A percentile compares a stretch with the other conserved stretches of the same genome.
Conservation (phyloP, 2,888 invertebrate species). For the Diogma glabrata region DNA sequence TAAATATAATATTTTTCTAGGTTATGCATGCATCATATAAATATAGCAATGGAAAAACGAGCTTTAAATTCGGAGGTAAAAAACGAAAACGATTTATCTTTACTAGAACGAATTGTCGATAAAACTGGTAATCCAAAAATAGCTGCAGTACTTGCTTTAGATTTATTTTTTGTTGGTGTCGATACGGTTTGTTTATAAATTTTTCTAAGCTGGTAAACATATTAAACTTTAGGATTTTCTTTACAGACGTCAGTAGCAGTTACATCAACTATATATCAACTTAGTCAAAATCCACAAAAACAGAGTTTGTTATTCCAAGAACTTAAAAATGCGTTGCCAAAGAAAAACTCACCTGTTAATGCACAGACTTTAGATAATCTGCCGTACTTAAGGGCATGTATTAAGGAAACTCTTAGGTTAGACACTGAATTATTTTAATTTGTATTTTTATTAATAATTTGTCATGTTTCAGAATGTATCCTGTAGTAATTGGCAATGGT, state of each 20-base stretch:
- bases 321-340: constrained; percentile 44
- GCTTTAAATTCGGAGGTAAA: constrained; percentile 21
- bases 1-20: constrained; percentile 27
- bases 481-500: constrained; percentile 70
- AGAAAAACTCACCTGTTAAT: constrained; percentile 42
- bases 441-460: constrained; percentile 14
- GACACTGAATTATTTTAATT: constrained; percentile 13
- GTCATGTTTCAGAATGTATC: constrained; percentile 52
- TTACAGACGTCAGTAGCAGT: constrained; percentile 58
- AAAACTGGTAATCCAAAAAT: constrained; percentile 45
- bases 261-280: constrained; percentile 61
- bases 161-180: constrained; percentile 67
- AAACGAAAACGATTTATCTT: constrained; percentile 39
- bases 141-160: constrained; percentile 61
- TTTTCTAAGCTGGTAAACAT: not conserved
- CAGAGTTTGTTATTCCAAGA: constrained; percentile 54
- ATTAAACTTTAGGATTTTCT: not conserved
- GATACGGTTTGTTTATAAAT: constrained; percentile 47
- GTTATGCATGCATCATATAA: constrained; percentile 46
- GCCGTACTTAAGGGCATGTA: constrained; percentile 61
- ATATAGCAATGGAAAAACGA: constrained; percentile 39
- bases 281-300: constrained; percentile 56
- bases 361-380: constrained; percentile 49
- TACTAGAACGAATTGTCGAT: constrained; percentile 44
- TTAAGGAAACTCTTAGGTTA: constrained; percentile 65